Conservation (phyloP, 2,113 vertebrate genomes). For the Polypterus senegalus region DNA sequence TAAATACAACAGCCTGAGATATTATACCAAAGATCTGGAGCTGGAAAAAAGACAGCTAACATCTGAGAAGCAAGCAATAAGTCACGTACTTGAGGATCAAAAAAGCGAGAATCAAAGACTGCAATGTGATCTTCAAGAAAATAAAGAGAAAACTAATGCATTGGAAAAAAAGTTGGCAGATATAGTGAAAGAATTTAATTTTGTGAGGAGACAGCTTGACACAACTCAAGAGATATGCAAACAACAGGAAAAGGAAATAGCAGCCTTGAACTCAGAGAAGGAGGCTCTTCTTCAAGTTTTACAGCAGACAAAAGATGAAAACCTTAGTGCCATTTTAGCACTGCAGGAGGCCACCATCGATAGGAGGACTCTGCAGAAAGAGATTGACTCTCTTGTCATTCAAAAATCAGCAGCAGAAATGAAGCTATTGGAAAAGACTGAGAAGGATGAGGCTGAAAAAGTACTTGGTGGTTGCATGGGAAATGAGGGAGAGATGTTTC, state of each 20-base stretch:
- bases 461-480: conserved; percentile 29
- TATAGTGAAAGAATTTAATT: conserved; percentile 25
- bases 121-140: conserved; percentile 10
- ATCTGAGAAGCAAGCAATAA: conserved; percentile 32
- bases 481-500: conserved; percentile 30
- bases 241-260: conserved; percentile 30
- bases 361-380: conserved; percentile 26
- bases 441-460: conserved; percentile 31
- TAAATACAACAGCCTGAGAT: conserved; percentile 36
- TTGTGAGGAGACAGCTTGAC: conserved; percentile 27
- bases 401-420: conserved; percentile 22
- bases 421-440: conserved; percentile 27
- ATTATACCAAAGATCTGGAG: conserved; percentile 31
- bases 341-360: conserved; percentile 22
- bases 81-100: conserved; percentile 23
- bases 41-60: conserved; percentile 29
- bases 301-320: conserved; percentile 30
- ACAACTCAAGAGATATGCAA: conserved; percentile 22
- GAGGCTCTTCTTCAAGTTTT: conserved; percentile 24
- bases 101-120: conserved; percentile 28
- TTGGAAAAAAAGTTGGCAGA: conserved; percentile 18
- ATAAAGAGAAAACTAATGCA: conserved; percentile 28
- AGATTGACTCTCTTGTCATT: conserved; percentile 20
- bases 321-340: conserved; percentile 24
- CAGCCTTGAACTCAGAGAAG: conserved; percentile 17